phyloP scores from a whole-genome alignment of 1,140 invertebrate genomes.

The Probaryconus sp. region DNA sequence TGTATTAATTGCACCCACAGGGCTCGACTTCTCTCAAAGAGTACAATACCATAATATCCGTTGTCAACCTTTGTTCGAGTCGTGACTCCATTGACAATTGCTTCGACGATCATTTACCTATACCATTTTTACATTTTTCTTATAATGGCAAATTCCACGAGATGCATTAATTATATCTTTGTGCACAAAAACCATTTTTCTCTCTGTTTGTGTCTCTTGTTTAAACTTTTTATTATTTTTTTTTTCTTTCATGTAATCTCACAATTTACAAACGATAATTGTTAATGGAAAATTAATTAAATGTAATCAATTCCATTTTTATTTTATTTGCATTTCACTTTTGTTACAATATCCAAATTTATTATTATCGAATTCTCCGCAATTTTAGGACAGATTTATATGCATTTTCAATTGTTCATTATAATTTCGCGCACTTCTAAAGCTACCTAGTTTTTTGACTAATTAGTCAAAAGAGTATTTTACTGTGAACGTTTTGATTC shows the following conservation, averaged over 20 bases:
- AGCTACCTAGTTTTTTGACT: too few relatives aligned
- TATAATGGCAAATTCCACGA: slow-evolving; percentile 35
- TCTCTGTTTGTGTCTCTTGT: slow-evolving; percentile 16
- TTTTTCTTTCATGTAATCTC: background rate
- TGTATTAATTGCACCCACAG: slow-evolving; percentile 68
- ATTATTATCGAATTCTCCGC: too few relatives aligned
- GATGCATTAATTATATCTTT: slow-evolving; percentile 53
- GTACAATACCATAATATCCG: slow-evolving; percentile 54
- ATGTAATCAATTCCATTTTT: slow-evolving; percentile 10
- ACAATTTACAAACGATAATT: slow-evolving; percentile 38
- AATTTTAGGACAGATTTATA: background rate
- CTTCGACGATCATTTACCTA: slow-evolving; percentile 48
- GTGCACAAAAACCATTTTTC: slow-evolving; percentile 9
- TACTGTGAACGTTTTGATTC: too few relatives aligned
- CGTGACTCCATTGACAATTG: slow-evolving; percentile 48
- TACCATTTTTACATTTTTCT: slow-evolving; percentile 36
- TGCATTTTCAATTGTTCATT: too few relatives aligned
- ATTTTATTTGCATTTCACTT: slow-evolving; percentile 1
- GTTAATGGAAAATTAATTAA: slow-evolving; percentile 34
- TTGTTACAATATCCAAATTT: too few relatives aligned
- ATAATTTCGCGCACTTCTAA: too few relatives aligned
- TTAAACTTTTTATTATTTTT: slow-evolving; percentile 23
- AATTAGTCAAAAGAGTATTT: too few relatives aligned
- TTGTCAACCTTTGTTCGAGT: slow-evolving; percentile 54
- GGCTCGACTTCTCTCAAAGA: slow-evolving; percentile 52